Conservation (phyloP, 2,113 vertebrate genomes). For the Nothobranchius furzeri region DNA sequence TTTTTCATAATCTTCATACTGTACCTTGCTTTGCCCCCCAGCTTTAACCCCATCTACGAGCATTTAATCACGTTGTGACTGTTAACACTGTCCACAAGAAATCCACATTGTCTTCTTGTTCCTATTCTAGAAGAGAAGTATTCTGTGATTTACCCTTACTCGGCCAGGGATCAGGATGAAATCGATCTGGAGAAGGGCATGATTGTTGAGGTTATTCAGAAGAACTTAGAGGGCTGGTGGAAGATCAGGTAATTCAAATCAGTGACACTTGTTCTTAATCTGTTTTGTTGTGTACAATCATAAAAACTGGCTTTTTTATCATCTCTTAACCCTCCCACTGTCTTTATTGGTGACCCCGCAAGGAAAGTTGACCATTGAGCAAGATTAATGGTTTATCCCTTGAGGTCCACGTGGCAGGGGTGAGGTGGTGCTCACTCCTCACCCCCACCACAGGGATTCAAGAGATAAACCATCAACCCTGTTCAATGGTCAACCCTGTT, state of each 20-base stretch:
- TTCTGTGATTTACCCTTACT: constrained; percentile 90
- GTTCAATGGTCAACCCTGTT: too few relatives aligned
- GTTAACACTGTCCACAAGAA: not conserved
- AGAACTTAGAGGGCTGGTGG: constrained; percentile 99
- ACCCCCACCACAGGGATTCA: too few relatives aligned
- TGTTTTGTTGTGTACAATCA: too few relatives aligned
- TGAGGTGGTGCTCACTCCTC: too few relatives aligned
- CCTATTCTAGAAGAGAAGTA: constrained; percentile 89
- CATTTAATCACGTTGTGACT: constrained; percentile 1
- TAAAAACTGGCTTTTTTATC: too few relatives aligned
- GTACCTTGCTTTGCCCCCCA: constrained; percentile 10
- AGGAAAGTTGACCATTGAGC: too few relatives aligned
- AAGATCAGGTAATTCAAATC: constrained; percentile 89
- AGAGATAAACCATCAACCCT: too few relatives aligned
- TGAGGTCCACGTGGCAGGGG: too few relatives aligned
- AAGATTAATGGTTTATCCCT: too few relatives aligned
- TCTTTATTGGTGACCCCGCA: too few relatives aligned
- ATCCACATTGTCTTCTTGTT: constrained; percentile 5
- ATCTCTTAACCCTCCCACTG: too few relatives aligned
- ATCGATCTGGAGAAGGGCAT: constrained; percentile 93
- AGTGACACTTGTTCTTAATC: not conserved
- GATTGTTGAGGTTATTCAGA: constrained; percentile 94
- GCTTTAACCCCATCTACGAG: not conserved
- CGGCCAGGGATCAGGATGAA: constrained; percentile 92
- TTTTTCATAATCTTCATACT: not conserved